phyloP scores from a whole-genome alignment of 2,888 invertebrate genomes.

The Meandrusa payeni region DNA sequence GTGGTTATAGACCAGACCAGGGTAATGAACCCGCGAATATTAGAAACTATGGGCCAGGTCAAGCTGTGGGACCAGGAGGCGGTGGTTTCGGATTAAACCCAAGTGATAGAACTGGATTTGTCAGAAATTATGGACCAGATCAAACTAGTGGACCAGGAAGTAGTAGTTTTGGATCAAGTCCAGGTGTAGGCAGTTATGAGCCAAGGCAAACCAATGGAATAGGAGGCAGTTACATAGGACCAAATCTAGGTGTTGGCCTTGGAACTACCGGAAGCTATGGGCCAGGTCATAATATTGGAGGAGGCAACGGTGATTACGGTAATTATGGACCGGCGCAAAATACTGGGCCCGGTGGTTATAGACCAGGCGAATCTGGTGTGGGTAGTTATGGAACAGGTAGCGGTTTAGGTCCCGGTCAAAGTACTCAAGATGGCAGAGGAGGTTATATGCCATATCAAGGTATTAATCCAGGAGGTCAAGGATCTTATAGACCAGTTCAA shows the following conservation, averaged over 20 bases:
- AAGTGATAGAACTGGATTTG: background rate
- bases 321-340: constrained; percentile 30
- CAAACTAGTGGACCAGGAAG: constrained; percentile 20
- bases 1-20: background rate
- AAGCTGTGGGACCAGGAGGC: constrained; percentile 18
- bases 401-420: constrained; percentile 9
- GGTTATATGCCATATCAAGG: constrained; percentile 18
- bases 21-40: too few relatives aligned
- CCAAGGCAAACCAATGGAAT: constrained; percentile 25
- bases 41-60: constrained; percentile 25
- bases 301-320: constrained; percentile 11
- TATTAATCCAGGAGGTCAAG: constrained; percentile 7
- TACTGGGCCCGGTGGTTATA: constrained; percentile 14
- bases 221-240: too few relatives aligned
- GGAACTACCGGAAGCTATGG: background rate
- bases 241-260: too few relatives aligned
- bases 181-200: constrained; percentile 27
- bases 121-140: constrained; percentile 24
- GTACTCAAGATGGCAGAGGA: constrained; percentile 19
- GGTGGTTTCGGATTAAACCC: constrained; percentile 7
- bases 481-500: constrained; percentile 25
- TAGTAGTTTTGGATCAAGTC: constrained; percentile 23
- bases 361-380: constrained; percentile 10
- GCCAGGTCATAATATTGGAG: constrained; percentile 21
- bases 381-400: background rate